These are phyloP conservation scores for Grammomys surdaster DNA, from an alignment of 2,113 vertebrate genomes.

Conservation along the genomic window DNA sequence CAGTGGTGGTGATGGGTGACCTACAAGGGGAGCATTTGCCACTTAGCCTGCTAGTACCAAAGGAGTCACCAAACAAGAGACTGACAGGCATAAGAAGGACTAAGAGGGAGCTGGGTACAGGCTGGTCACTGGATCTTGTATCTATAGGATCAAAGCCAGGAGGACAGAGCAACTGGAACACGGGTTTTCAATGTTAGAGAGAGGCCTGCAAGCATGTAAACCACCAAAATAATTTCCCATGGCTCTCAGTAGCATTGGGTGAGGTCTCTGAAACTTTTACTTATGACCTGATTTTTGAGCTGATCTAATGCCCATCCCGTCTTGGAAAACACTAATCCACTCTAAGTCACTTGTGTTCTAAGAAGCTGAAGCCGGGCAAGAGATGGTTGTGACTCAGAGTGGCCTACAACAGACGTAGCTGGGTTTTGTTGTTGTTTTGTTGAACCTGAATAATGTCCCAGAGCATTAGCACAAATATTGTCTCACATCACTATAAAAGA, in stretches of 20 bases:
- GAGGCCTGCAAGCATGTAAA: background rate
- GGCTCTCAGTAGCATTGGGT: background rate
- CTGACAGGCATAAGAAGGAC: background rate
- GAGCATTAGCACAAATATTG: background rate
- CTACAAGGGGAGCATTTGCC: background rate
- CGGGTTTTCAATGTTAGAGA: background rate
- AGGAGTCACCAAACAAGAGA: background rate
- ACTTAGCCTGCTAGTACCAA: background rate
- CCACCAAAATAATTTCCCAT: background rate
- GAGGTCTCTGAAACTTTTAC: background rate
- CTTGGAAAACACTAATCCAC: background rate
- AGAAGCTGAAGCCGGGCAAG: background rate
- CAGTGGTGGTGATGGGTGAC: rapidly evolving
- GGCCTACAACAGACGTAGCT: background rate
- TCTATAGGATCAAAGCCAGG: background rate
- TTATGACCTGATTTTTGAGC: background rate
- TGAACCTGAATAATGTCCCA: background rate
- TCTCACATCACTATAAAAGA: conserved; percentile 7
- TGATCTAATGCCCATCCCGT: background rate
- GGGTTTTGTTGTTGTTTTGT: background rate
- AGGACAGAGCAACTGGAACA: background rate
- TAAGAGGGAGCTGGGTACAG: no score
- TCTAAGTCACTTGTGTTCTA: background rate
- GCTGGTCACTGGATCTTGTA: background rate
- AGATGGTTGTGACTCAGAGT: background rate